Base-by-base conservation (phyloP, 1,140 invertebrate species). In the Neodiprion fabricii region DNA sequence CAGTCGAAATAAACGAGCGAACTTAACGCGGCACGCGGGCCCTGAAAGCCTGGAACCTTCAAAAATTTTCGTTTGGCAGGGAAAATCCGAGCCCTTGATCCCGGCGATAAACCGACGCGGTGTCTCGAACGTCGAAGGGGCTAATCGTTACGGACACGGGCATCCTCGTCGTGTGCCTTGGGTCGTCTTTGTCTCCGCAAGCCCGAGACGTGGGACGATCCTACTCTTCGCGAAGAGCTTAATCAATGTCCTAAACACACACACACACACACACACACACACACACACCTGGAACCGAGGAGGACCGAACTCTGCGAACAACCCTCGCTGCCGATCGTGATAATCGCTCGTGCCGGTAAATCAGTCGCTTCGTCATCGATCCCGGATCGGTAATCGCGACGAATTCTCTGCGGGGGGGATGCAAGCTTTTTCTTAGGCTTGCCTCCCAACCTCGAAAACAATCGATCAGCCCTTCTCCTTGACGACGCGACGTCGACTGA, bases 11-110 rank as follows among this genome's bases (percentile, higher is more conserved):
- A 68, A 68, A 68, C 67, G 67, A 68, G 67, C 67, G 21, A 68
- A 68, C 67, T 53, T 53, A 53, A 10, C n/a, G 50, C 17, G 9
- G 21, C 72, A 3, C 11, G 17, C 9, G 40, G 17, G 17, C 17
- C 17, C 17, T 21, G 17, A 21, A 21, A 21, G 17, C 17, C 7
- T 67, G 49, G 67, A 75, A 75, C 72, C 70, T 78, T 77, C 71
- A 12, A 67, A 23, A 72, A 77, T 77, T 76, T 78, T 78, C 70
- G 70, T 72, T 75, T 11, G 65, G 40, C 65, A 49, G 49, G 73
- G 70, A 21, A 71, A 72, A 61, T 69, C 47, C 50, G n/a, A 14
- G 10, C 50, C 50, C 50, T 53, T 53, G n/a, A 53, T 53, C 50
- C 50, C 1, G 50, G 50, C 50, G n/a, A 53, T 53, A 53, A 53